Conservation (phyloP, 2,888 invertebrate genomes). For the Oxycera nigricornis region DNA sequence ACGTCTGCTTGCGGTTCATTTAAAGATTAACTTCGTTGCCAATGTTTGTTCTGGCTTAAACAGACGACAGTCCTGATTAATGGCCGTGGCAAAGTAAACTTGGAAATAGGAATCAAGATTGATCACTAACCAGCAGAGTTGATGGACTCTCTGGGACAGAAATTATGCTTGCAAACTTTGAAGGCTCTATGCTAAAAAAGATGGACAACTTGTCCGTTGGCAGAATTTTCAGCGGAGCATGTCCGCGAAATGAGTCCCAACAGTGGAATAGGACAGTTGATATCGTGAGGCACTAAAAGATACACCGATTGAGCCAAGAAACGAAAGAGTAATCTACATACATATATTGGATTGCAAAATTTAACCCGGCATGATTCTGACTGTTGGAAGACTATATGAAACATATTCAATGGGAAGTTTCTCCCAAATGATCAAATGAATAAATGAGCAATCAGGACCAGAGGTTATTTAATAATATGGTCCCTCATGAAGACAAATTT, state of each 20-base stretch:
- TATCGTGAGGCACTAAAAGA: neutral
- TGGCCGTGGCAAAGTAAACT: slow-evolving; percentile 16
- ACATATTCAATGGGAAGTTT: neutral
- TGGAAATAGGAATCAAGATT: slow-evolving; percentile 6
- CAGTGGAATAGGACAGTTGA: neutral
- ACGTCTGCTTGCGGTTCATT: slow-evolving; percentile 31
- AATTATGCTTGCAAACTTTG: neutral
- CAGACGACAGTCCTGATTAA: slow-evolving; percentile 36
- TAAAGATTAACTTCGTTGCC: slow-evolving; percentile 33
- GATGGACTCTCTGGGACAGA: neutral
- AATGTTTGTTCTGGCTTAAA: slow-evolving; percentile 34
- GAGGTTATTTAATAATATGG: no score
- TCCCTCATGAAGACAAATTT: neutral
- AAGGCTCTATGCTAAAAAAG: neutral
- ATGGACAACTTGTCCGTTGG: neutral
- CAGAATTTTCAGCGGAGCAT: neutral
- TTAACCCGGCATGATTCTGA: neutral
- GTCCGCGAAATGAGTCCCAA: neutral
- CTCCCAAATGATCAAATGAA: no score
- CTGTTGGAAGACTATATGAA: no score
- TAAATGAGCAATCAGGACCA: no score
- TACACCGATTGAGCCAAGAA: slow-evolving; percentile 5
- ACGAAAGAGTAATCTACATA: neutral
- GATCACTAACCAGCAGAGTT: slow-evolving; percentile 20
- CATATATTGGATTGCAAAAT: no score